Conservation (phyloP, 2,113 vertebrate genomes). For the Burhinus bistriatus region DNA sequence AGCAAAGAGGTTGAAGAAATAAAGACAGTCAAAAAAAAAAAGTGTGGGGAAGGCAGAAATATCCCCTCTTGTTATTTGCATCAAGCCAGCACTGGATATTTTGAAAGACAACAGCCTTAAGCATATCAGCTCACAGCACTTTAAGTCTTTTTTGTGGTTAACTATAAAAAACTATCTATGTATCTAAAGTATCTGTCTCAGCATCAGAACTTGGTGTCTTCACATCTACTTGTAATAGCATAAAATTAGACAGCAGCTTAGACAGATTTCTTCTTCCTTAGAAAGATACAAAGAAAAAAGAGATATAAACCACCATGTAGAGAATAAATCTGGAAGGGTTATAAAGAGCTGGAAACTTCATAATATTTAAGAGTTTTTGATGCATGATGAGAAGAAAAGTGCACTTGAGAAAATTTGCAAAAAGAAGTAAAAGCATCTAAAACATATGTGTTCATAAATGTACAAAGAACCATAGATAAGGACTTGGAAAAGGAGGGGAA, state of each 20-base stretch:
- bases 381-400: background rate
- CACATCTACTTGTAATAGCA: background rate
- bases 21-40: background rate
- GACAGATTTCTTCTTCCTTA: background rate
- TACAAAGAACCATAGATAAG: background rate
- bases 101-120: background rate
- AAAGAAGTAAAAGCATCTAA: background rate
- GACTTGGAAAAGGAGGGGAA: background rate
- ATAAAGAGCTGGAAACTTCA: background rate
- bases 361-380: background rate
- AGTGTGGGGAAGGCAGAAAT: background rate
- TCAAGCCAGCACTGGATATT: background rate
- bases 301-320: background rate
- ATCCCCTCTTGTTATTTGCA: background rate
- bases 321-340: background rate
- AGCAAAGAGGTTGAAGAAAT: background rate
- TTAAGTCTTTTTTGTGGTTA: background rate
- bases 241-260: background rate
- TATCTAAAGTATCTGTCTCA: background rate
- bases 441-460: background rate
- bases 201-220: background rate
- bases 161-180: background rate
- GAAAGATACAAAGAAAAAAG: background rate
- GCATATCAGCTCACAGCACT: background rate
- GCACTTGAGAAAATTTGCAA: background rate